Evolutionary conservation across 2,888 invertebrate genomes (phyloP), one percentile per base, ranked within the genome.

Genomic region (Bugula neritina): DNA sequence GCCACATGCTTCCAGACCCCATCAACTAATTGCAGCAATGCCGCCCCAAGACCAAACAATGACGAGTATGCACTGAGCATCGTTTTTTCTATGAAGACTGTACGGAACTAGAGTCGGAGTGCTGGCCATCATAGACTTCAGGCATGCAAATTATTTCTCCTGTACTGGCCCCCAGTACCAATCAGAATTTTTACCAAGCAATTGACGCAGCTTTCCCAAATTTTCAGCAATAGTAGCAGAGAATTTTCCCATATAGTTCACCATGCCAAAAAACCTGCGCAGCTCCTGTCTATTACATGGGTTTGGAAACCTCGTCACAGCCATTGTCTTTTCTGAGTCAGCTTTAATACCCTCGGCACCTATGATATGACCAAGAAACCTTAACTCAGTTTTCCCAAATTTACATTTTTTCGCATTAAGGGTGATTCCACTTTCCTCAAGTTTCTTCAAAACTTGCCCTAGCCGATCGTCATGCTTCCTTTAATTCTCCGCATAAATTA

Each of bases 191-290:
- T 57, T 57, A 63, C 27, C 31, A 31, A 31, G 63, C 3, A 63
- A 34, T 31, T 31, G 31, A 13, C 31, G 27, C n/a, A 63, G n/a
- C 5, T 27, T 27, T 34, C 31, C 31, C 2, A 27, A 31, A 13
- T 31, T 5, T 31, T 63, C 63, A 63, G 63, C 63, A 13, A 63
- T 13, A 21, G 10, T 63, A 31, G 13, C 31, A 29, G 63, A 63
- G 31, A 63, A 63, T 29, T n/a, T 2, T 13, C 31, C 63, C 13
- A 63, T 10, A 13, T 63, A 31, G 27, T 63, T 75, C 75, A 71
- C 77, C 78, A n/a, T 72, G 52, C 29, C 75, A 72, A 13, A 73
- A 73, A 21, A 76, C 76, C 72, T 73, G 10, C 31, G 2, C 2
- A 31, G 5, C 5, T 72, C 73, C 31, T 69, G 27, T 25, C 25